Conservation (phyloP, 2,113 vertebrate genomes). For the Grallaria varia region DNA sequence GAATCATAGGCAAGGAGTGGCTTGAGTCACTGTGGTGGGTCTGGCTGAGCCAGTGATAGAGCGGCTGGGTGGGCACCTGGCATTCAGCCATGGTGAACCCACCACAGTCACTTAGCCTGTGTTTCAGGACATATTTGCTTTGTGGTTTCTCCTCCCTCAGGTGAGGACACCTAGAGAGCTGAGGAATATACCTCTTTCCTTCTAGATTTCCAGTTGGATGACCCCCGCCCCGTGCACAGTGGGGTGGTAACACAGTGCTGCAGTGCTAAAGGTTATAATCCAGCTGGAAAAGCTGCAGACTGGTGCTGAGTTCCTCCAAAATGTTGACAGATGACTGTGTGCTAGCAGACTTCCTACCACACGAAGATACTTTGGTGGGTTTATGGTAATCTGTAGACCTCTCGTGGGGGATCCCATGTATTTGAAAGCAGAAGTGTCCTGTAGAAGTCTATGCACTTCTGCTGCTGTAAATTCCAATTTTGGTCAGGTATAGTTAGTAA, state of each 20-base stretch:
- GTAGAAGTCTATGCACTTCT: neutral
- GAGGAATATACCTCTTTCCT: neutral
- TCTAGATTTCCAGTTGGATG: neutral
- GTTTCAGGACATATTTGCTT: neutral
- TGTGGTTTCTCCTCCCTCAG: neutral
- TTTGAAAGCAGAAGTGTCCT: neutral
- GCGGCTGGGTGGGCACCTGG: too few relatives aligned
- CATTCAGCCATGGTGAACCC: too few relatives aligned
- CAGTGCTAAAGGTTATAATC: neutral
- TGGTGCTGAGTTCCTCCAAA: neutral
- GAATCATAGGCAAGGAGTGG: neutral
- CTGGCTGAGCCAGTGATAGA: too few relatives aligned
- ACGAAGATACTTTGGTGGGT: neutral
- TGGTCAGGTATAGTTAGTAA: neutral
- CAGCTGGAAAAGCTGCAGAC: neutral
- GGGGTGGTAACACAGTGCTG: neutral
- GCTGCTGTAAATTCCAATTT: neutral
- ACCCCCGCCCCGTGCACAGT: neutral
- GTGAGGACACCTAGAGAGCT: neutral
- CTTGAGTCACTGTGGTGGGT: too few relatives aligned
- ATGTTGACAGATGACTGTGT: neutral
- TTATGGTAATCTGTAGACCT: neutral
- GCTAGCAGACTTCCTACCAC: neutral
- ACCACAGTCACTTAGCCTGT: neutral
- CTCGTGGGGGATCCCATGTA: neutral